These are phyloP conservation scores for Actinia tenebrosa DNA, from an alignment of 64 coral and sea anemone genomes.

Conservation along the genomic window DNA sequence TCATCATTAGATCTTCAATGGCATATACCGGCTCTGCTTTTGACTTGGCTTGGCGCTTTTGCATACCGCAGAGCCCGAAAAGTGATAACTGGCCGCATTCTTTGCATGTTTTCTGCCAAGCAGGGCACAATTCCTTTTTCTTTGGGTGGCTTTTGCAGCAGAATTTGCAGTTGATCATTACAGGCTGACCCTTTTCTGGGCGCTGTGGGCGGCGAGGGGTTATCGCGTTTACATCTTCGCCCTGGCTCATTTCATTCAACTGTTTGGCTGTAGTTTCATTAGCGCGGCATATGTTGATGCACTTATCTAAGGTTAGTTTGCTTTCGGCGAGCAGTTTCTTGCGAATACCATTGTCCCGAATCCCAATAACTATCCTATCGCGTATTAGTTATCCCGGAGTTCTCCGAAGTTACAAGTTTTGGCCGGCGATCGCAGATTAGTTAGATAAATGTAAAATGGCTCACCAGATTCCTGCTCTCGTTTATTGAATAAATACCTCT, in stretches of 20 bases:
- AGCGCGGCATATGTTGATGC: conserved; percentile 20
- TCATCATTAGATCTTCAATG: too few species aligned
- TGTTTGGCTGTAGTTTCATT: conserved; percentile 1
- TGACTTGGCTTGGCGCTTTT: too few species aligned
- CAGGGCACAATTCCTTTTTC: neutral
- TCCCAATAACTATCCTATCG: conserved; percentile 24
- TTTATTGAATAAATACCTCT: conserved; percentile 38
- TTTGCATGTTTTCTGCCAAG: neutral
- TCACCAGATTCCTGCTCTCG: conserved; percentile 17
- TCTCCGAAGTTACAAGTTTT: conserved; percentile 30
- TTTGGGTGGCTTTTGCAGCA: neutral
- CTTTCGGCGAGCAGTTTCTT: conserved; percentile 8
- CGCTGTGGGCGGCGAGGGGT: neutral
- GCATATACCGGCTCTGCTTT: too few species aligned
- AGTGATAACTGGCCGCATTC: too few species aligned
- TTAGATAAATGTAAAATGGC: conserved; percentile 26
- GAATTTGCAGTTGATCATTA: neutral
- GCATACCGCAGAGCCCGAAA: too few species aligned
- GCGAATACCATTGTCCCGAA: neutral
- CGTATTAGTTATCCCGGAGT: neutral
- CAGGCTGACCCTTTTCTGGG: too few species aligned
- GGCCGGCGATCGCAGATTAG: conserved; percentile 23
- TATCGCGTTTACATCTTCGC: neutral
- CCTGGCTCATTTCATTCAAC: neutral
- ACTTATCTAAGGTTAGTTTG: conserved; percentile 14